These are phyloP conservation scores for Uria lomvia DNA, from an alignment of 2,113 vertebrate genomes.

Conservation along the genomic window DNA sequence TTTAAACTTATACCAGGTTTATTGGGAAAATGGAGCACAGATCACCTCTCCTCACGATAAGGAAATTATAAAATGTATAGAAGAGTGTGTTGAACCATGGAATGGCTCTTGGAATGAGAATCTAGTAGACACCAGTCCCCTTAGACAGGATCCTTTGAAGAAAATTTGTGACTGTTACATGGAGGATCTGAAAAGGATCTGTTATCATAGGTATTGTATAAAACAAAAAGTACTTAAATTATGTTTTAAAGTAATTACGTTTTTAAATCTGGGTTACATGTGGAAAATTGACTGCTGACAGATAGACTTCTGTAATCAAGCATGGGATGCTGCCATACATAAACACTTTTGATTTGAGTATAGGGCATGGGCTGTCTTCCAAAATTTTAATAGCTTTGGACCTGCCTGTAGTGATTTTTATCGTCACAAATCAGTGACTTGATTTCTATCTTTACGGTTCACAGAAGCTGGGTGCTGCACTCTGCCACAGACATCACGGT, in stretches of 20 bases:
- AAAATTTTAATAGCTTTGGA: not conserved
- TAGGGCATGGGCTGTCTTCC: not conserved
- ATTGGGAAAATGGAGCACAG: conserved; percentile 93
- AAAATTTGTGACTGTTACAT: conserved; percentile 84
- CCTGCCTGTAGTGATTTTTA: not conserved
- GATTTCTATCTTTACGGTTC: not conserved
- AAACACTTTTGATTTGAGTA: not conserved
- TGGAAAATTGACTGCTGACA: not conserved
- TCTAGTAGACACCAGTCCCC: conserved; percentile 77
- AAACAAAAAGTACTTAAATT: not conserved
- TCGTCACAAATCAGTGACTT: not conserved
- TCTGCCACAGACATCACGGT: not conserved
- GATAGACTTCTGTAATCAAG: not conserved
- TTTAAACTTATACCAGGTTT: conserved; percentile 75
- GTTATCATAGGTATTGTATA: conserved; percentile 82
- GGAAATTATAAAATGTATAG: conserved; percentile 86
- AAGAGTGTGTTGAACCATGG: conserved; percentile 89
- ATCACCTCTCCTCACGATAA: conserved; percentile 90
- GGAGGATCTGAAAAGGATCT: conserved; percentile 85
- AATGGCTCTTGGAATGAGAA: conserved; percentile 86
- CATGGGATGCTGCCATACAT: not conserved
- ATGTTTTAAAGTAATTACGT: accelerated
- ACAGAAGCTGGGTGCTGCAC: not conserved
- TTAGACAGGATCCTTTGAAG: conserved; percentile 83
- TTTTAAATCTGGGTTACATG: not conserved